Base-by-base conservation (phyloP, 2,888 invertebrate genomes). In the Unio pictorum region DNA sequence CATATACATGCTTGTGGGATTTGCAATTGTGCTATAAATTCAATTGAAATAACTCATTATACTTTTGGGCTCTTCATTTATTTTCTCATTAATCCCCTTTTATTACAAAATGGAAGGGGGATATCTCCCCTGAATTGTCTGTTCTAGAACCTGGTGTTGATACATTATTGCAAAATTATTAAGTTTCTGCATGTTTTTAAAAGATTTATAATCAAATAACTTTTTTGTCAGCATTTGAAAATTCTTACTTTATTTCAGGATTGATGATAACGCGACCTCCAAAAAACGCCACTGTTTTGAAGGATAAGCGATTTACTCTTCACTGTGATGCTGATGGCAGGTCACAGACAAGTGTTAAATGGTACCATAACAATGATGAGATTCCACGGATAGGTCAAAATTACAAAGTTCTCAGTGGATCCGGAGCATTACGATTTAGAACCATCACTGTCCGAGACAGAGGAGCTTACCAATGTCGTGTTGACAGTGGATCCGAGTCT, bases 381-480 rank as follows among this genome's bases (percentile, higher is more conserved):
- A 78, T 84, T 78, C 64, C 64, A n/a, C 69, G 66, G 15, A 67
- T 55, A 17, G 81, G 81, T 18, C 23, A 71, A 0, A 81, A 85
- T 74, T 86, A 83, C 71, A 69, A 72, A 58, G 80, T 82, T 63
- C 70, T 73, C n/a, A 72, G 68, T 55, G 72, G 69, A 55, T 76
- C 80, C 5, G 84, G 85, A 11, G 70, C 80, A 15, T 73, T 86
- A n/a, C 80, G 83, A 8, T 84, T 86, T 66, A 73, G 69, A 30
- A 66, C 82, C 20, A 81, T 85, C 17, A 68, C 74, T 45, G 81
- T 84, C 0, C 56, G 76, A 0, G 82, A 86, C 66, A 73, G 81
- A 59, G 86, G 86, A 4, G 67, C 66, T n/a, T 86, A 86, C 65
- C 72, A 73, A 30, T 86, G 86, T 72, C 77, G 78, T 57, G 86